Base-by-base conservation (phyloP, 2,888 invertebrate species). In the Ophion costatus region DNA sequence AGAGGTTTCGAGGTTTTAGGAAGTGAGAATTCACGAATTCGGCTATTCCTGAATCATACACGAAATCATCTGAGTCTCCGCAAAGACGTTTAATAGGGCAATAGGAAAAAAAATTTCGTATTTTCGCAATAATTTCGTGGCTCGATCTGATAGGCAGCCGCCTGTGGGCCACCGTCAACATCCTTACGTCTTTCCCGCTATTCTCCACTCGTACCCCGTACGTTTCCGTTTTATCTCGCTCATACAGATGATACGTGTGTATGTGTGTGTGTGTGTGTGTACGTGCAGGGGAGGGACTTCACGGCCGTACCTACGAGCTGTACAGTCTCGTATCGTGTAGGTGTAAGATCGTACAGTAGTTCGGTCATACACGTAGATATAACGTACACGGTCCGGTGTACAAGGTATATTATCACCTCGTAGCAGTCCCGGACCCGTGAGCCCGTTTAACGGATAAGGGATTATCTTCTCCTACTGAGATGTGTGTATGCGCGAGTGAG, bases 371-470 rank as follows among this genome's bases (percentile, higher is more conserved):
- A 73, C 51, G 61, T 74, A 29, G 29, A 2, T 4, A 57, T 63
- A 56, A 51, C 61, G 69, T 56, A 77, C 45, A 76, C 56, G 73
- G 73, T 51, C 22, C 61, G 73, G 80, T 17, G 17, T 51, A 51
- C 51, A 51, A 80, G 51, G 73, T 73, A 76, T 82, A 85, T 85
- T 82, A 82, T 82, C 85, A 77, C 82, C 76, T 66, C 76, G 67
- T 80, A 67, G 51, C 61, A 80, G 80, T 45, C 51, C 24, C 56
- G 73, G 61, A 80, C 51, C 76, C 82, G 67, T 73, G 85, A 76
- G 75, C 56, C 75, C 80, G 80, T 70, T 64, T 45, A 73, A 67
- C 85, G 82, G 85, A 85, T 82, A 85, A 80, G 82, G 82, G 80
- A 82, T 82, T 82, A 85, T 82, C 85, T 82, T 82, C 80, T 80